Percentiles rank a stretch among this genome's conserved stretches.
phyloP scores from a whole-genome alignment of 2,113 vertebrate genomes.

The Leptosomus discolor region DNA sequence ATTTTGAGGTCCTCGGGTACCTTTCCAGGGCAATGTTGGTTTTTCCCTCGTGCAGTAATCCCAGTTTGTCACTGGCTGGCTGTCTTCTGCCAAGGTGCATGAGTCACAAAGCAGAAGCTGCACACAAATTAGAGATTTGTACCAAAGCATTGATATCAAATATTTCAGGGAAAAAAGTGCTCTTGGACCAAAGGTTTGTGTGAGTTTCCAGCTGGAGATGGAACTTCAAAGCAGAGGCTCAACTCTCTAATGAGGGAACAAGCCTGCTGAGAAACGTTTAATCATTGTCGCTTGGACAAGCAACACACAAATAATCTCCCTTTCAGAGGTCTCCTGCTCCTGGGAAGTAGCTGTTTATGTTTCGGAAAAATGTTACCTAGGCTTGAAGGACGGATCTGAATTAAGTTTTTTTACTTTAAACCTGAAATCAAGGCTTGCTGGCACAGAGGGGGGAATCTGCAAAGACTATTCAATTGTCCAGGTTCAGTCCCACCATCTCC shows the following conservation, averaged over 20 bases:
- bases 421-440: not conserved
- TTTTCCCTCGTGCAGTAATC: not conserved
- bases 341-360: not conserved
- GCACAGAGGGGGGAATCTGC: not conserved
- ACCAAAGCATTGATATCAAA: not conserved
- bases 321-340: not conserved
- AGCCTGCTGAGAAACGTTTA: conserved; percentile 9
- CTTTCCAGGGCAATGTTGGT: not conserved
- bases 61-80: not conserved
- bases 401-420: not conserved
- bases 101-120: not conserved
- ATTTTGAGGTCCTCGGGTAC: not conserved
- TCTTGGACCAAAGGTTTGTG: not conserved
- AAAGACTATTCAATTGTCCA: not conserved
- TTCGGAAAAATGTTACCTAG: not conserved
- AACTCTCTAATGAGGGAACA: not conserved
- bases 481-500: not conserved
- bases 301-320: not conserved
- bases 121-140: not conserved
- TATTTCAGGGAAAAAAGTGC: not conserved
- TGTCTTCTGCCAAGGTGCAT: not conserved
- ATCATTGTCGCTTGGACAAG: not conserved
- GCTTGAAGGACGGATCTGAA: not conserved
- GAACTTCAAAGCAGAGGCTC: conserved; percentile 21
- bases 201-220: conserved; percentile 17